phyloP scores from a whole-genome alignment of 2,888 invertebrate species.

The Ashinkailepas kermadecensis region DNA sequence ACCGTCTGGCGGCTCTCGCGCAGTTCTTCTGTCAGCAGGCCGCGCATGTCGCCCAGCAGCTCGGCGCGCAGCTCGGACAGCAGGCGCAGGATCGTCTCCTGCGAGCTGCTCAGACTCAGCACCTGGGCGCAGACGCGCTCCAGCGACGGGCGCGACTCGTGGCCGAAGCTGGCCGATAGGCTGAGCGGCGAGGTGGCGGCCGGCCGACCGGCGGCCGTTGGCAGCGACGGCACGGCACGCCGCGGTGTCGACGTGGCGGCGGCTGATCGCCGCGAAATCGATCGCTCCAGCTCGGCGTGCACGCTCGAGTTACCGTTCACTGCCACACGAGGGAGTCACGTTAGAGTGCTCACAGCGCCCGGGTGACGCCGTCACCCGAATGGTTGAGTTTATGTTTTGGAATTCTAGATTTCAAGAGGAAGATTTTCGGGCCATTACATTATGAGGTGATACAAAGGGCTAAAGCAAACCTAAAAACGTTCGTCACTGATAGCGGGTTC shows the following conservation, averaged over 20 bases:
- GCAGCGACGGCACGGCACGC: background rate
- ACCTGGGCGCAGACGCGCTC: background rate
- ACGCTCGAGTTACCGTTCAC: background rate
- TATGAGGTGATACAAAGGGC: no score
- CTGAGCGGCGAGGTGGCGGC: background rate
- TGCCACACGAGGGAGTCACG: background rate
- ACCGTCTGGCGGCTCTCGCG: background rate
- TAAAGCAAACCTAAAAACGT: no score
- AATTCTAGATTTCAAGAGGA: no score
- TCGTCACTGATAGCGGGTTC: no score
- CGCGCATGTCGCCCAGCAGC: background rate
- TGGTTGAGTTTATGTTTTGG: no score
- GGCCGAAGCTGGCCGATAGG: constrained; percentile 8
- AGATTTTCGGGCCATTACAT: no score
- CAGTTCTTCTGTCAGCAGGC: background rate
- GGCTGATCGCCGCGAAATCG: background rate
- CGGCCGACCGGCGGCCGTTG: background rate
- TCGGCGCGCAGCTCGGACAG: background rate
- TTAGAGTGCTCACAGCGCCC: no score
- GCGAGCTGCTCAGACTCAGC: background rate
- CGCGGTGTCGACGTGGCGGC: background rate
- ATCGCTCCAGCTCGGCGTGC: background rate
- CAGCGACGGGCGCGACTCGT: background rate
- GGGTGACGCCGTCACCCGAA: no score
- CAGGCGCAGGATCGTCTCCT: background rate